Evolutionary conservation across 2,113 vertebrate species (phyloP), one percentile per base, ranked within the genome.

Genomic region (Collichthys lucidus): DNA sequence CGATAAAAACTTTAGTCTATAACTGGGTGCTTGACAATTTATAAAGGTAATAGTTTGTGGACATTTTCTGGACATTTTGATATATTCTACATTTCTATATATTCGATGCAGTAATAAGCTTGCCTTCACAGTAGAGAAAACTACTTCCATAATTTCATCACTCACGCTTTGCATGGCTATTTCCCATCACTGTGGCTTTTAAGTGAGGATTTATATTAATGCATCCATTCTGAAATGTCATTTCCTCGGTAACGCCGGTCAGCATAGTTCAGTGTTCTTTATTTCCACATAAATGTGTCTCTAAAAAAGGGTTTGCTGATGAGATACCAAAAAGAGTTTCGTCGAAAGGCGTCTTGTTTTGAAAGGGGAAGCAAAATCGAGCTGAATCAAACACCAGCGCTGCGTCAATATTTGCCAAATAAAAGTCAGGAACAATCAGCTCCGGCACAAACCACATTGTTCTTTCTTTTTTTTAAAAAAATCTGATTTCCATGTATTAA

Each of bases 191-290:
- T 26, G 64, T 24, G 2, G 16, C 53, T 78, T 29, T 80, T 55
- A 46, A 50, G 55, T 49, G 61, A 47, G 35, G n/a, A 57, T 63
- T 75, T 59, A 10, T 31, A 50, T 75, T 50, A 69, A 53, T 79
- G 42, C 6, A 10, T 31, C 71, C 19, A 6, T 77, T 77, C 56
- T 63, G 3, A 71, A 74, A 77, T 61, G 71, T 47, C 2, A 74
- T 62, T 60, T 70, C 12, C 40, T 72, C 47, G 0, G 11, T 81
- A 60, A 52, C 6, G 14, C 5, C 10, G 1, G 17, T n/a, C 50
- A 50, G 14, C 14, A 9, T 0, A 24, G 40, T 62, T 56, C 17
- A 40, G 6, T 56, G 26, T 56, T 74, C 19, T 73, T 56, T 68
- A 55, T 83, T 67, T 0, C 11, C 4, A 55, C 20, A 53, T 52